Conservation (phyloP, 2,888 invertebrate species). For the Augochlorella aurata region DNA sequence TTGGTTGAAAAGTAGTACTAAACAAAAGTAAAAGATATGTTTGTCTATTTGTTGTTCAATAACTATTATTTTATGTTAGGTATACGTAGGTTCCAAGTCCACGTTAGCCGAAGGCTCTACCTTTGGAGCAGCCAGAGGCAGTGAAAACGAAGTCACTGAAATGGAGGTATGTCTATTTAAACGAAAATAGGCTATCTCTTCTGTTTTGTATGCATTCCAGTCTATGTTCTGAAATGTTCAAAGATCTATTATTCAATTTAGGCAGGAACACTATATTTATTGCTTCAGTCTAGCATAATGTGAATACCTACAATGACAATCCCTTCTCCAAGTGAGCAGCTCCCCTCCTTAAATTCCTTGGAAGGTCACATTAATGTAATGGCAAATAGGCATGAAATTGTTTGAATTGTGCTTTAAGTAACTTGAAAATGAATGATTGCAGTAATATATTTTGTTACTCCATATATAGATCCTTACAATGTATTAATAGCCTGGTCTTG, state of each 20-base stretch:
- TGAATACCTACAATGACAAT: slow-evolving; percentile 51
- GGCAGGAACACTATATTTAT: slow-evolving; percentile 20
- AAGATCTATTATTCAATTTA: slow-evolving; percentile 29
- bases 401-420: slow-evolving; percentile 71
- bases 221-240: slow-evolving; percentile 17
- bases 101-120: slow-evolving; percentile 77
- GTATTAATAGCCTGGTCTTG: slow-evolving; percentile 42
- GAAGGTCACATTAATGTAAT: slow-evolving; percentile 80
- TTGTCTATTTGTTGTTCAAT: slow-evolving; percentile 33
- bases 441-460: slow-evolving; percentile 49
- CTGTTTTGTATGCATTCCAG: slow-evolving; percentile 23
- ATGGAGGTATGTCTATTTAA: slow-evolving; percentile 75
- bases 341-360: slow-evolving; percentile 76
- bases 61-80: slow-evolving; percentile 70
- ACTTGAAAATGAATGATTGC: slow-evolving; percentile 70
- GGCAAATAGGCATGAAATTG: slow-evolving; percentile 76
- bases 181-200: slow-evolving; percentile 44
- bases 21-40: slow-evolving; percentile 8
- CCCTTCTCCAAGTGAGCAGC: slow-evolving; percentile 61
- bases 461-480: slow-evolving; percentile 31
- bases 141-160: slow-evolving; percentile 78
- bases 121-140: slow-evolving; percentile 74
- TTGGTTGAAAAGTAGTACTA: neutral
- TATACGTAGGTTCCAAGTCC: slow-evolving; percentile 80
- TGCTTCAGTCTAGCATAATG: slow-evolving; percentile 21